Evolutionary conservation across 2,888 invertebrate genomes (phyloP), one percentile per base, ranked within the genome.

Genomic region (Stenurella melanura): DNA sequence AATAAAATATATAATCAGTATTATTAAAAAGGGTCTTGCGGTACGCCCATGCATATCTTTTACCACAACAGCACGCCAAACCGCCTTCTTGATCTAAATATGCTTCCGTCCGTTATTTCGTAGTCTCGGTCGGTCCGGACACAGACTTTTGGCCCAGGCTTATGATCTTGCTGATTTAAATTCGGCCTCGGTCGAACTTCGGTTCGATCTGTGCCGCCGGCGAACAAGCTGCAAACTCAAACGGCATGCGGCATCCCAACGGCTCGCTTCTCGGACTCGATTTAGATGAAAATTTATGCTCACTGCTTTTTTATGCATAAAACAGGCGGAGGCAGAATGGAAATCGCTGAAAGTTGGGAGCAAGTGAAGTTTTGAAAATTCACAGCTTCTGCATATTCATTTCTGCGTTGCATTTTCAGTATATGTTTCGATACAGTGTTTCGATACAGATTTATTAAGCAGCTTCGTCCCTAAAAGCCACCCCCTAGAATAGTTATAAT

Each of bases 111-210:
- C 74, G 69, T 68, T 63, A 63, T 70, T 26, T 70, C 73, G 69
- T 18, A 61, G 70, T 57, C 70, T 67, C 60, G 60, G 73, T 60
- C 67, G 64, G 64, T 70, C 57, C 74, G 64, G 67, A 68, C 74
- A 50, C 73, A 26, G 68, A 56, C 72, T 76, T 50, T 50, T 72
- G 72, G 72, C 72, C 72, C 72, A 50, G 72, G 72, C 76, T 66
- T 69, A 70, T 67, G 75, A 75, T 78, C 74, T 57, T 64, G 73
- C 75, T 75, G 71, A 73, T 79, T 79, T 75, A 75, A 77, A 79
- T 74, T 74, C 75, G 77, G 75, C 74, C 57, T 67, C 73, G 63
- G 73, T 77, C 78, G 69, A 74, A 73, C 74, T 73, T 64, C n/a
- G 61, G 54, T 61, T 73, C 69, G 67, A 63, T 61, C 72, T 63